Evolutionary conservation across 1,140 invertebrate species (phyloP).

Genomic region (Triops longicaudatus): DNA sequence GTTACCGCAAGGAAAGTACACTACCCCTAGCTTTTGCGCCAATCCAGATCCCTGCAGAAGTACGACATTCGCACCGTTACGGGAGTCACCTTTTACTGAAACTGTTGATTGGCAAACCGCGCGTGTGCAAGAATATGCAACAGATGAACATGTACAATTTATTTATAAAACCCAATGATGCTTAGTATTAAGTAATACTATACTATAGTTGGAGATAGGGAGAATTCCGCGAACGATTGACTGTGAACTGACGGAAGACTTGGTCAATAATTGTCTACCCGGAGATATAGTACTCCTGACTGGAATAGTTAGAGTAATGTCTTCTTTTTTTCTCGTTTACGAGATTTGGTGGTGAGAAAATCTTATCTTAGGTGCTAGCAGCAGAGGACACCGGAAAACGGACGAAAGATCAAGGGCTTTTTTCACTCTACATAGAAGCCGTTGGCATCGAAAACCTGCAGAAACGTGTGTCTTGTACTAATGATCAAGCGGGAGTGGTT

Average conservation of each 20-base stretch:
- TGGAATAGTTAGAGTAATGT: constrained; percentile 68
- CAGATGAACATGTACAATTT: constrained; percentile 48
- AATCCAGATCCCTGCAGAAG: constrained; percentile 45
- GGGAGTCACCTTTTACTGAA: constrained; percentile 58
- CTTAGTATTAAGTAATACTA: constrained; percentile 16
- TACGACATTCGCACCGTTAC: constrained; percentile 55
- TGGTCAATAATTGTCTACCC: constrained; percentile 76
- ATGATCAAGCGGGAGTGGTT: constrained; percentile 54
- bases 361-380: constrained; percentile 39
- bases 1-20: constrained; percentile 53
- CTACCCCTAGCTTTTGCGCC: constrained; percentile 47
- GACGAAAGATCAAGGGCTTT: constrained; percentile 49
- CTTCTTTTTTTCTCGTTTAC: background rate
- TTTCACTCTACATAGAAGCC: constrained; percentile 67
- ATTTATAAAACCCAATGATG: background rate
- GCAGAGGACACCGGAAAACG: constrained; percentile 41
- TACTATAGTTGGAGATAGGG: constrained; percentile 54
- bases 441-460: constrained; percentile 57
- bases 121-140: constrained; percentile 64
- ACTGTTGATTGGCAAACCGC: constrained; percentile 68
- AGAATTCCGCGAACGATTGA: constrained; percentile 77
- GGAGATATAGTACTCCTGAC: constrained; percentile 81
- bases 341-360: constrained; percentile 17
- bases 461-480: constrained; percentile 55
- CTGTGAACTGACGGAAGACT: constrained; percentile 73